phyloP scores from a whole-genome alignment of 2,797 vertebrate species.

The Rhinella marina region DNA sequence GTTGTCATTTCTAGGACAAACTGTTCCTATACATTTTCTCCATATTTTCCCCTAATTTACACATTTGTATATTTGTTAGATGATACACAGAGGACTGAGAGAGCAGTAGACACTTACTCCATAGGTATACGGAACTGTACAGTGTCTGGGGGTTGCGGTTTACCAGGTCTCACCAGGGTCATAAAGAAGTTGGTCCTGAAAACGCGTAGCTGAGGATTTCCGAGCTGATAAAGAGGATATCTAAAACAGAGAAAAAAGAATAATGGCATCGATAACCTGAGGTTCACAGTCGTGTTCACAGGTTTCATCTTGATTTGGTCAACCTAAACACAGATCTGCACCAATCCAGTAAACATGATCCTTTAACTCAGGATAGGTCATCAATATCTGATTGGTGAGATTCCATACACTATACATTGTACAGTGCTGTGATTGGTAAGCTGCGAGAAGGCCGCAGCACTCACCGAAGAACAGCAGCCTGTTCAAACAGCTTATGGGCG shows the following conservation, averaged over 20 bases:
- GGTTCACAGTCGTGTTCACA: not conserved
- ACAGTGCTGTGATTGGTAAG: too few relatives aligned
- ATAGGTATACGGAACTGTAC: conserved; percentile 94
- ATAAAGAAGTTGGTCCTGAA: conserved; percentile 92
- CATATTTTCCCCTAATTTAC: too few relatives aligned
- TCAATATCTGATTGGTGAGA: too few relatives aligned
- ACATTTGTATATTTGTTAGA: too few relatives aligned
- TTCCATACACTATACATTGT: too few relatives aligned
- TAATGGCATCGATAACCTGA: not conserved
- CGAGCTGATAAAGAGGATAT: conserved; percentile 89
- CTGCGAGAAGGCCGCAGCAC: too few relatives aligned
- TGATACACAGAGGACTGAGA: too few relatives aligned
- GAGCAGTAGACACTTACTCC: conserved; percentile 82
- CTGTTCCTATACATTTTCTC: not conserved
- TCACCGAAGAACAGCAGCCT: too few relatives aligned
- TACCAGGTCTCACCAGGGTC: conserved; percentile 88
- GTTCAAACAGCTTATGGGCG: too few relatives aligned
- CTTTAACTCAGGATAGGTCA: too few relatives aligned
- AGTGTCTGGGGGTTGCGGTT: conserved; percentile 85
- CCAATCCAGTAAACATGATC: not conserved
- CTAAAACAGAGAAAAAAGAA: conserved; percentile 69
- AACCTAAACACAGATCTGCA: not conserved
- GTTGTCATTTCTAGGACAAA: not conserved
- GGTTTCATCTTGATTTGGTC: not conserved
- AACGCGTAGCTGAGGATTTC: conserved; percentile 90